phyloP scores from a whole-genome alignment of 2,888 invertebrate genomes.

The Archips xylosteana region DNA sequence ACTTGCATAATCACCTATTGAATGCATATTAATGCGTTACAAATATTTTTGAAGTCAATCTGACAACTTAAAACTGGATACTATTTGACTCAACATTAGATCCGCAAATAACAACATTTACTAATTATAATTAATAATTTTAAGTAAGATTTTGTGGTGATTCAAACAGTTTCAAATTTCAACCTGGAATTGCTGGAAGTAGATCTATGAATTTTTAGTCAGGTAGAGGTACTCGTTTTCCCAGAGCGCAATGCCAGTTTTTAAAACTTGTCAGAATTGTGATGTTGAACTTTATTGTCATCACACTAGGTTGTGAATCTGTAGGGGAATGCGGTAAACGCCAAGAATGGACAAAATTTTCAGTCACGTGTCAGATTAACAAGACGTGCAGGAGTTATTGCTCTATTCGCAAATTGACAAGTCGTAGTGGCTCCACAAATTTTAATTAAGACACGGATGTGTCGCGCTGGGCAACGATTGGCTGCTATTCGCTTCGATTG shows the following conservation, averaged over 20 bases:
- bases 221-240: not conserved
- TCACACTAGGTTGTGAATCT: not conserved
- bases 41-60: no score
- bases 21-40: no score
- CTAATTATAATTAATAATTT: no score
- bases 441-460: conserved; percentile 25
- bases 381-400: conserved; percentile 3
- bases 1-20: no score
- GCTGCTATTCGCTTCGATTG: conserved; percentile 18
- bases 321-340: not conserved
- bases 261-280: not conserved
- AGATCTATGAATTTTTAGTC: not conserved
- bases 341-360: conserved; percentile 5
- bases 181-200: not conserved
- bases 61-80: no score
- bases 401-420: conserved; percentile 9
- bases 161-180: no score
- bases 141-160: no score
- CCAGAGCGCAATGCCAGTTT: not conserved
- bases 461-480: conserved; percentile 13
- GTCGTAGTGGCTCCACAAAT: conserved; percentile 19
- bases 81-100: no score
- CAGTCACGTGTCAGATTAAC: conserved; percentile 31
- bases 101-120: no score
- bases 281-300: not conserved